Percentiles rank a stretch among this genome's conserved stretches.
These are phyloP conservation scores for Silurus aristotelis DNA, from an alignment of 2,797 vertebrate genomes.

Conservation along the genomic window DNA sequence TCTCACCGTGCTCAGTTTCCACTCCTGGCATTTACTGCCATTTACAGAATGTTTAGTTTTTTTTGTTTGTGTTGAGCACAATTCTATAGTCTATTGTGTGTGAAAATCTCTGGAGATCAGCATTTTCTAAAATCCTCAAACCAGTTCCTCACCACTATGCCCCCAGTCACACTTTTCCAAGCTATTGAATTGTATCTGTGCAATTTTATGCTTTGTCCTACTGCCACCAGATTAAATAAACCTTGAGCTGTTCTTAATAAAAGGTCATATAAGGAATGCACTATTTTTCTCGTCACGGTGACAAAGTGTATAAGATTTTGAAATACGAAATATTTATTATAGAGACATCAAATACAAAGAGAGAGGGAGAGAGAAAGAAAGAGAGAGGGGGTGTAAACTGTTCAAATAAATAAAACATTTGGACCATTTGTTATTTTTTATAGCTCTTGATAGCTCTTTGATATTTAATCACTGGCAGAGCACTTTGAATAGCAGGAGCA, in stretches of 20 bases:
- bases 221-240: not conserved
- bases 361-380: too few relatives aligned
- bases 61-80: not conserved
- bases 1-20: not conserved
- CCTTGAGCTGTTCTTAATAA: not conserved
- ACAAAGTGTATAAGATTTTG: not conserved
- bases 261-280: not conserved
- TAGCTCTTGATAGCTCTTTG: not conserved
- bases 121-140: not conserved
- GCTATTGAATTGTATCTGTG: not conserved
- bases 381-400: too few relatives aligned
- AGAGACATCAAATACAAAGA: too few relatives aligned
- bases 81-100: not conserved
- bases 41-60: not conserved
- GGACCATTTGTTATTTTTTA: not conserved
- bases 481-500: not conserved
- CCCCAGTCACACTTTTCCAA: not conserved
- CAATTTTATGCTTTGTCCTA: not conserved
- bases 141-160: not conserved
- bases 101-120: not conserved
- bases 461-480: conserved; percentile 6
- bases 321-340: not conserved
- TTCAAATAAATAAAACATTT: not conserved
- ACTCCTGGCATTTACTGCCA: not conserved
- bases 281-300: not conserved